These are phyloP conservation scores for Leptarthrus brevirostris DNA, from an alignment of 2,888 invertebrate species.

Conservation along the genomic window DNA sequence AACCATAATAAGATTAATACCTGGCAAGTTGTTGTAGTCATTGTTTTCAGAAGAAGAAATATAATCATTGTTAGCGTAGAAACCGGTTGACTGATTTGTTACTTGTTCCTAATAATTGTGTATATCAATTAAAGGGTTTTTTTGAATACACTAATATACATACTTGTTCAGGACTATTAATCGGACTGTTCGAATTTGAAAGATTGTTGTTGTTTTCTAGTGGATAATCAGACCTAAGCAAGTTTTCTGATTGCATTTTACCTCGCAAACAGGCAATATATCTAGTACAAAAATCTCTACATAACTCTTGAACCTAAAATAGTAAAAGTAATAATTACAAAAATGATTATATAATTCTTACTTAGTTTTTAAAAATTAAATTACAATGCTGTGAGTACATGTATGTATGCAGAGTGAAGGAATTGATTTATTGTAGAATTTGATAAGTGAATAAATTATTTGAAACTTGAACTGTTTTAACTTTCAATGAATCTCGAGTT, in stretches of 20 bases:
- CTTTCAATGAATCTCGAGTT: no score
- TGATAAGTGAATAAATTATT: no score
- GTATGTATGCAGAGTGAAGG: no score
- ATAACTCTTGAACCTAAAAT: constrained; percentile 83
- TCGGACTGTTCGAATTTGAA: constrained; percentile 69
- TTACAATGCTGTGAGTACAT: no score
- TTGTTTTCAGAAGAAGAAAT: constrained; percentile 52
- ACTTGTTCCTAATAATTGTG: constrained; percentile 53
- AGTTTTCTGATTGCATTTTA: constrained; percentile 90
- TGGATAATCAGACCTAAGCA: constrained; percentile 81
- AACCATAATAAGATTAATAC: no score
- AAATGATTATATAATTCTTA: no score
- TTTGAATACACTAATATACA: no score
- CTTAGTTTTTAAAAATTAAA: no score
- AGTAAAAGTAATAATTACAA: no score
- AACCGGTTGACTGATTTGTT: constrained; percentile 53
- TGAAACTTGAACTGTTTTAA: no score
- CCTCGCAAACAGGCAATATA: constrained; percentile 92
- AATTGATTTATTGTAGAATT: no score
- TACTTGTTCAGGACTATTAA: constrained; percentile 56
- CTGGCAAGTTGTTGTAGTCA: constrained; percentile 55
- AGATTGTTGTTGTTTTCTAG: constrained; percentile 67
- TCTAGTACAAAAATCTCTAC: constrained; percentile 93
- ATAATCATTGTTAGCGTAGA: constrained; percentile 55
- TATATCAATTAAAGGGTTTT: not conserved